Conservation (phyloP, 2,797 vertebrate species). For the Anisognathus igniventris region DNA sequence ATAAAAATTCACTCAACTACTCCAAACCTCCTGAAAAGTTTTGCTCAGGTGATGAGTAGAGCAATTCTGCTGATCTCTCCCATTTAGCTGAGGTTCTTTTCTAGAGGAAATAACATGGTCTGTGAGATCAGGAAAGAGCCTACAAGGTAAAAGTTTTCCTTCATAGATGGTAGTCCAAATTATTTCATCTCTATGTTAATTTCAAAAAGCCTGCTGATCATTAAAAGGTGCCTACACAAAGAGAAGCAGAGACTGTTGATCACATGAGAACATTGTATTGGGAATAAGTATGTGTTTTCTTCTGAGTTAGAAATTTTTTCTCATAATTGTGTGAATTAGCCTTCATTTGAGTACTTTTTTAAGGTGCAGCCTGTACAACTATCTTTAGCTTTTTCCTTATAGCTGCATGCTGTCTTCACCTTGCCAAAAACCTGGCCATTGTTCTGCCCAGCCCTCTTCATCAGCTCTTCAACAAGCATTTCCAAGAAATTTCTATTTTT, state of each 20-base stretch:
- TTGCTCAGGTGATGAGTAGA: neutral
- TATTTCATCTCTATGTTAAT: neutral
- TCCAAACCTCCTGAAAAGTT: neutral
- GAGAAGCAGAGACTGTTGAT: accelerated
- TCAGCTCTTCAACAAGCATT: neutral
- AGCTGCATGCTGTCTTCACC: accelerated
- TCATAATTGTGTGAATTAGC: neutral
- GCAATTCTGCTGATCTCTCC: neutral
- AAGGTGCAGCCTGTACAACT: accelerated
- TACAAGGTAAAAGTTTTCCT: neutral
- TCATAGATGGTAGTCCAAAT: neutral
- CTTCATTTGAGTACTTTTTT: neutral
- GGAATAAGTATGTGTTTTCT: neutral
- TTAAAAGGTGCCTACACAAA: neutral
- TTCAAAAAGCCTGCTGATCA: neutral
- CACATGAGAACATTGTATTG: neutral
- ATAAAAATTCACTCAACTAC: neutral
- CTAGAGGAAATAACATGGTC: neutral
- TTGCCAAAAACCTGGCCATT: neutral
- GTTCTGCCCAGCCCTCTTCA: neutral
- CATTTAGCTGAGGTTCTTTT: neutral
- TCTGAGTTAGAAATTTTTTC: accelerated
- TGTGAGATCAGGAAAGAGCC: neutral
- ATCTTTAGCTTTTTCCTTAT: neutral
- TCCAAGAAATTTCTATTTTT: neutral